phyloP scores from a whole-genome alignment of 2,888 invertebrate genomes.

The Epinotia bilunana region DNA sequence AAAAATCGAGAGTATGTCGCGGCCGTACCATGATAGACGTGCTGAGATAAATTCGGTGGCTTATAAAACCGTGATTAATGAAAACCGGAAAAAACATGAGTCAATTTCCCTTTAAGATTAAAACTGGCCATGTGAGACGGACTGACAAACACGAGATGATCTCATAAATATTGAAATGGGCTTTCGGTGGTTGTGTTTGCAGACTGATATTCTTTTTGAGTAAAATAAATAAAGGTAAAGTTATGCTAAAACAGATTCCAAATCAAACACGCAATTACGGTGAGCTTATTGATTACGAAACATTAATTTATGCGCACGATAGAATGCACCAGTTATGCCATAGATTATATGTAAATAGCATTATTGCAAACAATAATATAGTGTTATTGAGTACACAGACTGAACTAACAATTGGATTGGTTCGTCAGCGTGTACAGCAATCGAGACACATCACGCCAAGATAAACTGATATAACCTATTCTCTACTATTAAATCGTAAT shows the following conservation, averaged over 20 bases:
- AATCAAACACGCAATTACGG: background rate
- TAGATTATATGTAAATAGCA: background rate
- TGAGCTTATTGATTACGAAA: background rate
- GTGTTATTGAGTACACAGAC: background rate
- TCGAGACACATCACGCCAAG: background rate
- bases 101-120: too few species aligned
- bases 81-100: too few species aligned
- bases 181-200: too few species aligned
- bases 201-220: too few species aligned
- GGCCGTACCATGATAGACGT: too few species aligned
- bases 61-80: too few species aligned
- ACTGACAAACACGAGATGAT: too few species aligned
- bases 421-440: background rate
- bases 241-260: background rate
- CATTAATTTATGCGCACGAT: background rate
- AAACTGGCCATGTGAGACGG: too few species aligned
- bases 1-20: too few species aligned
- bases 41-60: too few species aligned
- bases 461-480: background rate
- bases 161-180: too few species aligned
- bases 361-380: constrained; percentile 8
- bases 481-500: background rate
- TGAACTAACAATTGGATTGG: constrained; percentile 14
- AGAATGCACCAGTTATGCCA: background rate
- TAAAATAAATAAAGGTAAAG: too few species aligned